Evolutionary conservation across 92 coral and sea anemone genomes (phyloP).

Genomic region (Palythoa caribaeorum): DNA sequence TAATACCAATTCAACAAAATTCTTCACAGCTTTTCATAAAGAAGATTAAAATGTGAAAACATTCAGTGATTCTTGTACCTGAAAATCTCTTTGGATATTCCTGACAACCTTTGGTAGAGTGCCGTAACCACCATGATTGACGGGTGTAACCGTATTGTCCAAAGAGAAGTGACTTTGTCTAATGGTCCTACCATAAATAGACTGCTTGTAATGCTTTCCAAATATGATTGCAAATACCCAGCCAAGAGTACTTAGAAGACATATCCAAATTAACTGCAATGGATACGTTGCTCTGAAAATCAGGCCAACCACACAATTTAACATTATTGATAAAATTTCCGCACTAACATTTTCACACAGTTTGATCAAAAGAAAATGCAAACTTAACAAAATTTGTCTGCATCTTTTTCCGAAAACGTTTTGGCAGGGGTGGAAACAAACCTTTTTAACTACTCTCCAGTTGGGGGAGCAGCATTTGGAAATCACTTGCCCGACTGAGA

Average conservation of each 20-base stretch:
- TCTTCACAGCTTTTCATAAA: neutral
- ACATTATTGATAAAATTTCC: too few species aligned
- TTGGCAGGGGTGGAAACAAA: too few species aligned
- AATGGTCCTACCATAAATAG: constrained; percentile 75
- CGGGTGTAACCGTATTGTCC: constrained; percentile 47
- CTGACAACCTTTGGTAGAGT: constrained; percentile 72
- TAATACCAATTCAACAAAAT: too few species aligned
- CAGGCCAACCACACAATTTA: neutral
- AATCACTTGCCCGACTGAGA: too few species aligned
- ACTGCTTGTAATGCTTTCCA: constrained; percentile 76
- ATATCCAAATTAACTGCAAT: neutral
- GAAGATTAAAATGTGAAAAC: too few species aligned
- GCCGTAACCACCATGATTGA: constrained; percentile 85
- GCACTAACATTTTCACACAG: too few species aligned
- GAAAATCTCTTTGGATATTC: constrained; percentile 58
- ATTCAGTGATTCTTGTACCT: constrained; percentile 44
- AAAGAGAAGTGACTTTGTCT: constrained; percentile 63
- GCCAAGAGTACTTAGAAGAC: constrained; percentile 7
- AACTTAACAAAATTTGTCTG: too few species aligned
- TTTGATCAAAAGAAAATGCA: too few species aligned
- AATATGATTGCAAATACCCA: constrained; percentile 60
- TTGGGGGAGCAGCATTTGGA: too few species aligned
- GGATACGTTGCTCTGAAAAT: constrained; percentile 4
- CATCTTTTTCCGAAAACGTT: too few species aligned
- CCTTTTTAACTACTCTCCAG: too few species aligned